phyloP scores from a whole-genome alignment of 1,140 invertebrate genomes.

The Manduca sexta region DNA sequence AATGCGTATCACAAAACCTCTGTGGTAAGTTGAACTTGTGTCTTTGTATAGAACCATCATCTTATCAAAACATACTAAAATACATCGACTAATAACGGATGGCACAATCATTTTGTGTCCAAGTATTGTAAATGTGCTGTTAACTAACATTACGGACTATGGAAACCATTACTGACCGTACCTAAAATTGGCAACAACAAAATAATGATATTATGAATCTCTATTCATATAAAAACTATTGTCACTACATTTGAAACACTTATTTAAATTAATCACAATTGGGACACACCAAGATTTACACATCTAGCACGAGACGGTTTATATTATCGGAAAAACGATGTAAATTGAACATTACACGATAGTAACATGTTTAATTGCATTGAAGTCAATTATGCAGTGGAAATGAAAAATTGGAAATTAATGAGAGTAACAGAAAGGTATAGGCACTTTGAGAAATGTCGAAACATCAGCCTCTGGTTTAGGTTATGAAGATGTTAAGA shows the following conservation, averaged over 20 bases:
- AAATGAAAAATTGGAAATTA: no score
- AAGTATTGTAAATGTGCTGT: constrained; percentile 30
- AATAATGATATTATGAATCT: constrained; percentile 15
- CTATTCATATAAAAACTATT: constrained; percentile 19
- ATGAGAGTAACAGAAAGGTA: no score
- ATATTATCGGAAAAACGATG: neutral
- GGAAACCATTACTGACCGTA: constrained; percentile 51
- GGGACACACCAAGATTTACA: neutral
- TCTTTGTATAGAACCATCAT: neutral
- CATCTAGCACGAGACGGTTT: neutral
- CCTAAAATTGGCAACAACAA: constrained; percentile 48
- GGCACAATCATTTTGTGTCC: constrained; percentile 62
- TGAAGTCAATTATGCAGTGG: no score
- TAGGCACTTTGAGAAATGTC: no score
- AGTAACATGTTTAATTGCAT: no score
- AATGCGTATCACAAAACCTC: constrained; percentile 20
- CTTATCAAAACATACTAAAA: constrained; percentile 12
- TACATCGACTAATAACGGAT: constrained; percentile 23
- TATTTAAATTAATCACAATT: constrained; percentile 6
- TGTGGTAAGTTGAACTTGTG: constrained; percentile 14
- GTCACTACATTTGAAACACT: constrained; percentile 18
- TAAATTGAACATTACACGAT: neutral
- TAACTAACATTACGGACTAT: constrained; percentile 30
- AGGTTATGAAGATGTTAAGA: constrained; percentile 3
- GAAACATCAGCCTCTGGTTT: constrained; percentile 11